Percentiles rank a stretch among this genome's conserved stretches.
These are phyloP conservation scores for Macquaria ambigua DNA, from an alignment of 2,113 vertebrate genomes.

Conservation along the genomic window DNA sequence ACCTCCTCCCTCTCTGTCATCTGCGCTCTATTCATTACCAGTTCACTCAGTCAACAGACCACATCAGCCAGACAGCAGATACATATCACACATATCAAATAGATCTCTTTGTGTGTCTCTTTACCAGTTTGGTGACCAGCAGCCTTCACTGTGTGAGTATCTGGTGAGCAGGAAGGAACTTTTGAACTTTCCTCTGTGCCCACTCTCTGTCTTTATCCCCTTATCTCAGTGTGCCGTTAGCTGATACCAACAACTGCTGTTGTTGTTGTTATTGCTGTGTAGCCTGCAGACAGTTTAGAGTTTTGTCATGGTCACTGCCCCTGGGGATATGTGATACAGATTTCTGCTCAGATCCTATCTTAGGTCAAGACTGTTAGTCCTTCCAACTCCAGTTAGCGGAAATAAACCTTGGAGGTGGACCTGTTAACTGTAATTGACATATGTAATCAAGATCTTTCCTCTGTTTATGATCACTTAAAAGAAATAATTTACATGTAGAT, in stretches of 20 bases:
- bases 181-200: slow-evolving; percentile 43
- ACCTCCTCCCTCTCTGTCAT: slow-evolving; percentile 40
- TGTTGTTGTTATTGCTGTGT: slow-evolving; percentile 46
- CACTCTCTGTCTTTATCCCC: background rate
- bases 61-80: slow-evolving; percentile 56
- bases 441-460: background rate
- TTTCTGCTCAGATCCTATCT: slow-evolving; percentile 53
- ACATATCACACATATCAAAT: slow-evolving; percentile 57
- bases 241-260: slow-evolving; percentile 35
- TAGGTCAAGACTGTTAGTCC: slow-evolving; percentile 51
- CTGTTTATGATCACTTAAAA: background rate
- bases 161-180: slow-evolving; percentile 31
- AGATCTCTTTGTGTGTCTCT: slow-evolving; percentile 41
- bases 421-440: slow-evolving; percentile 21
- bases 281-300: slow-evolving; percentile 50
- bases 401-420: slow-evolving; percentile 12
- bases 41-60: slow-evolving; percentile 49
- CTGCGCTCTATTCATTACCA: slow-evolving; percentile 47
- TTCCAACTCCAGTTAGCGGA: background rate
- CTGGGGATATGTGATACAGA: slow-evolving; percentile 57
- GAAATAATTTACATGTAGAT: background rate
- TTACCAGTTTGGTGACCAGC: slow-evolving; percentile 38
- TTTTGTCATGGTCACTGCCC: slow-evolving; percentile 47
- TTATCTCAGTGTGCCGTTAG: slow-evolving; percentile 41
- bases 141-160: background rate